These are phyloP conservation scores for Cephalopterus ornatus DNA, from an alignment of 2,113 vertebrate species.

Conservation along the genomic window DNA sequence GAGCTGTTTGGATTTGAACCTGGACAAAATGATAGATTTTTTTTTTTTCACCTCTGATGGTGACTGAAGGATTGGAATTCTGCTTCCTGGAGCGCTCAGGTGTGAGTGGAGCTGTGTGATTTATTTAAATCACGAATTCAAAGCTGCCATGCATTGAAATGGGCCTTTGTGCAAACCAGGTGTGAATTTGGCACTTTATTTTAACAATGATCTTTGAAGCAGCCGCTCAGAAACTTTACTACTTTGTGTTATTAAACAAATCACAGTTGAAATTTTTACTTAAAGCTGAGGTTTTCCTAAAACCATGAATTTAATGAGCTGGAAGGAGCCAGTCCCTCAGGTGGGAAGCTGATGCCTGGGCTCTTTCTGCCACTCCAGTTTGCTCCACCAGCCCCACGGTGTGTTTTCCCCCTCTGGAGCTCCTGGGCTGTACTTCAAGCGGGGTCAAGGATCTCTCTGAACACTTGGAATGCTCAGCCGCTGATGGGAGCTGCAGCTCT, in stretches of 20 bases:
- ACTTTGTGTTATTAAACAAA: not conserved
- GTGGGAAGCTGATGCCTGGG: not conserved
- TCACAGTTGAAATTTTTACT: not conserved
- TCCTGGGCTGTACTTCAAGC: accelerated
- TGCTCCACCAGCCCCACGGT: not conserved
- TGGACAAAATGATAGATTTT: not conserved
- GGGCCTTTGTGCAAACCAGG: not conserved
- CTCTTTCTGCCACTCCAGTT: not conserved
- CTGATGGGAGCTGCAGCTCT: not conserved
- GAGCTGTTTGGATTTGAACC: not conserved
- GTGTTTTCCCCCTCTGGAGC: not conserved
- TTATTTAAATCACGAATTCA: not conserved
- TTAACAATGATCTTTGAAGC: not conserved
- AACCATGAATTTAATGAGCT: not conserved
- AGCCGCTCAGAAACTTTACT: not conserved
- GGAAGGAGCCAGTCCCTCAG: not conserved
- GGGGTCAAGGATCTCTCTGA: not conserved
- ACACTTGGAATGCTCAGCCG: not conserved
- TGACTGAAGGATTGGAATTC: not conserved
- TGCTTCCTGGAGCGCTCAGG: not conserved
- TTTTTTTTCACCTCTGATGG: not conserved
- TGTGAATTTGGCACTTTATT: not conserved
- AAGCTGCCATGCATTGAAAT: not conserved
- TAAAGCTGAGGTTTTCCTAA: not conserved
- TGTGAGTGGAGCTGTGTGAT: not conserved